Evolutionary conservation across 2,113 vertebrate species (phyloP).

Genomic region (Phaetusa simplex): DNA sequence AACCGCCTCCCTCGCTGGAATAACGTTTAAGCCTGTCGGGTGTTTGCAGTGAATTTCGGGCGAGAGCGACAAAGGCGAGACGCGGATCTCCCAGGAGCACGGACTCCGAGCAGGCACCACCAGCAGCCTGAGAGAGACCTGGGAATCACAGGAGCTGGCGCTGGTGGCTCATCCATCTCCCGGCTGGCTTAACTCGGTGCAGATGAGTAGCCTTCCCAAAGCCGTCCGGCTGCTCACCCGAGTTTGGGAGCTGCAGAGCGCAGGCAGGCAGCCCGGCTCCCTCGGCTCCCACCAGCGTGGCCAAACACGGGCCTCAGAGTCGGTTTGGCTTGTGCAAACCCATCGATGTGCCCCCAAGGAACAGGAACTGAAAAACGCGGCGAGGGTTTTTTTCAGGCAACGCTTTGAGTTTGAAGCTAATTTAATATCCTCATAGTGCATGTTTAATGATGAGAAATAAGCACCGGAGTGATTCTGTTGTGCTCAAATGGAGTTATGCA

Average conservation of each 20-base stretch:
- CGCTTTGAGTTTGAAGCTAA: background rate
- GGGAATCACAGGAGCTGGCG: background rate
- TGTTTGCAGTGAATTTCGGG: background rate
- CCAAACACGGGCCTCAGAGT: rapidly evolving
- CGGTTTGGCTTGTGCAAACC: background rate
- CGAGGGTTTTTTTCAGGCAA: background rate
- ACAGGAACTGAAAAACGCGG: background rate
- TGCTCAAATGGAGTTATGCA: background rate
- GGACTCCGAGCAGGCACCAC: background rate
- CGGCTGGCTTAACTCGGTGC: background rate
- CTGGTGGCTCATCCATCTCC: background rate
- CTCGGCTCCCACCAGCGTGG: background rate
- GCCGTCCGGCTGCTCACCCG: background rate
- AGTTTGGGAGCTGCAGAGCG: rapidly evolving
- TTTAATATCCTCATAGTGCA: background rate
- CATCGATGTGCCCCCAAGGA: background rate
- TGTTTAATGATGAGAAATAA: background rate
- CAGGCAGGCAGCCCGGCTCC: background rate
- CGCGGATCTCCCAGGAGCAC: background rate
- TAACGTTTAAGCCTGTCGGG: background rate
- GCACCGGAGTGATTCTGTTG: background rate
- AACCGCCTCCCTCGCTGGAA: background rate
- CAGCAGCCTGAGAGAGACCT: background rate
- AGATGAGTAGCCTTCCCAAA: background rate
- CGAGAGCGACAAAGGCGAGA: rapidly evolving